Conservation (phyloP, 2,888 invertebrate genomes). For the Agriotes lineatus region DNA sequence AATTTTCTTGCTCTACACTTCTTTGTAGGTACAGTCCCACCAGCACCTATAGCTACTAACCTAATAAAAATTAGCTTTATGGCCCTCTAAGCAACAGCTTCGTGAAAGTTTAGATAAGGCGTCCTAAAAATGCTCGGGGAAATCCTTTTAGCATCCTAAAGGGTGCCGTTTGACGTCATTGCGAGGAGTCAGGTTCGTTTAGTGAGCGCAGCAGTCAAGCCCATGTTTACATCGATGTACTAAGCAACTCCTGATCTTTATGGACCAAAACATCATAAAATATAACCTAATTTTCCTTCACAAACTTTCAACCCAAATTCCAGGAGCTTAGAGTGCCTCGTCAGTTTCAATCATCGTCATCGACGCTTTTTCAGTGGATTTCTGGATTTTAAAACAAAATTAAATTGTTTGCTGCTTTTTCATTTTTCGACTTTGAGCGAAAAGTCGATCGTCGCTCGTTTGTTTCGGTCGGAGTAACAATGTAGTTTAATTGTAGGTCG, state of each 20-base stretch:
- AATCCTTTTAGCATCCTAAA: neutral
- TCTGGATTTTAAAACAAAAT: conserved; percentile 4
- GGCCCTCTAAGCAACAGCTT: too few relatives aligned
- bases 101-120: too few relatives aligned
- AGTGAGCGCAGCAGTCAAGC: neutral
- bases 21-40: too few relatives aligned
- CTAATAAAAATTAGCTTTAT: too few relatives aligned
- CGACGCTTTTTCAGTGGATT: neutral
- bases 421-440: too few relatives aligned
- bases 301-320: neutral
- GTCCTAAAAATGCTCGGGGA: conserved; percentile 5
- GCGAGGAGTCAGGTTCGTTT: neutral
- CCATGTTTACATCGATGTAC: conserved; percentile 10
- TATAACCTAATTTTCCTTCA: conserved; percentile 9
- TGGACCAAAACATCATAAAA: conserved; percentile 19
- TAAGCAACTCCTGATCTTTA: conserved; percentile 12
- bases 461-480: too few relatives aligned
- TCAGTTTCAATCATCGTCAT: conserved; percentile 19
- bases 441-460: too few relatives aligned
- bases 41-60: too few relatives aligned
- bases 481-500: too few relatives aligned
- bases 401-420: too few relatives aligned
- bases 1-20: too few relatives aligned
- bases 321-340: conserved; percentile 13
- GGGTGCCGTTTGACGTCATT: conserved; percentile 10